These are phyloP conservation scores for Saimiri boliviensis DNA, from an alignment of 2,113 vertebrate genomes.

Conservation along the genomic window DNA sequence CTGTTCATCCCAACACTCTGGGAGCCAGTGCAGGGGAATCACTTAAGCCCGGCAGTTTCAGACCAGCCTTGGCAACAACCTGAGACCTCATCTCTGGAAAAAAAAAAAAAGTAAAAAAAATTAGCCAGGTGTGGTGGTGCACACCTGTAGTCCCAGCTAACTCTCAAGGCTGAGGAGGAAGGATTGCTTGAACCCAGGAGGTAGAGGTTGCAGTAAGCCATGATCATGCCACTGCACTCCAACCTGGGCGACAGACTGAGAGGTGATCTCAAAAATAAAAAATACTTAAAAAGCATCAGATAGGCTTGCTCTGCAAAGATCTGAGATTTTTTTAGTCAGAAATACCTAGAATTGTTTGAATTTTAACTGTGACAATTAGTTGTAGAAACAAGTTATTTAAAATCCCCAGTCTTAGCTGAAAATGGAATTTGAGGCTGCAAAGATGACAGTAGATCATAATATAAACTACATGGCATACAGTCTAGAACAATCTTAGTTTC, in stretches of 20 bases:
- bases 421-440: background rate
- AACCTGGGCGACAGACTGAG: too few species aligned
- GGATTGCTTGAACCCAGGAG: too few species aligned
- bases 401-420: background rate
- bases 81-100: background rate
- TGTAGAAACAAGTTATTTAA: background rate
- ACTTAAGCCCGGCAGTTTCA: background rate
- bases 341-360: background rate
- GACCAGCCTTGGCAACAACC: background rate
- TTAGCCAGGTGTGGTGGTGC: too few species aligned
- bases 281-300: background rate
- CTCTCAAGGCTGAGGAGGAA: too few species aligned
- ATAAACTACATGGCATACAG: background rate
- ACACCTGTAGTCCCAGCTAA: too few species aligned
- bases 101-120: too few species aligned
- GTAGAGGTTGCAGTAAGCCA: too few species aligned
- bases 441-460: background rate
- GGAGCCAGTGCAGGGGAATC: background rate
- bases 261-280: background rate
- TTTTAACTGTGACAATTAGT: background rate
- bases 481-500: background rate
- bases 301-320: background rate
- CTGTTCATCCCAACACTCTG: background rate
- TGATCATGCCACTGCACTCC: too few species aligned
- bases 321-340: background rate